phyloP scores from a whole-genome alignment of 1,140 invertebrate genomes.

The Rhagoletis zephyria region DNA sequence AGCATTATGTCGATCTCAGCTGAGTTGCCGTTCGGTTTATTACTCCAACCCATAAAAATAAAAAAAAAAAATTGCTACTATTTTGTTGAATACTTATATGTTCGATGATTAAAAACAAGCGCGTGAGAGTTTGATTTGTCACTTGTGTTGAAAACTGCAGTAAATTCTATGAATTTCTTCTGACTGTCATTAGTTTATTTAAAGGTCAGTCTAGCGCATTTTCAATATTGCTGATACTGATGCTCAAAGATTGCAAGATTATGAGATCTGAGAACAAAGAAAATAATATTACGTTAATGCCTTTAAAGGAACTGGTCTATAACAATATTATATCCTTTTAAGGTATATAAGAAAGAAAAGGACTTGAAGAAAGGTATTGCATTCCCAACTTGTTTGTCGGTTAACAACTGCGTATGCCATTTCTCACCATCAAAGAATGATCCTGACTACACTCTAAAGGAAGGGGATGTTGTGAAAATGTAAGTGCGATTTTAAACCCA shows the following conservation, averaged over 20 bases:
- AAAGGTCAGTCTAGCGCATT: not conserved
- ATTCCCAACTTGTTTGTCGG: conserved; percentile 98
- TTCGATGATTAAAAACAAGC: conserved; percentile 68
- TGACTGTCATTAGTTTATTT: not conserved
- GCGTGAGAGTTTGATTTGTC: conserved; percentile 65
- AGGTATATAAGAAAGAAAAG: conserved; percentile 96
- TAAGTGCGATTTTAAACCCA: conserved; percentile 71
- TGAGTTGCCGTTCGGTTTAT: too few species aligned
- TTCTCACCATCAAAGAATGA: conserved; percentile 96
- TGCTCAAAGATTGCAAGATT: conserved; percentile 68
- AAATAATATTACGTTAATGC: not conserved
- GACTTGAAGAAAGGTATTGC: conserved; percentile 98
- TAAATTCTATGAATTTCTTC: conserved; percentile 39
- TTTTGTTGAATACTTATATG: conserved; percentile 31
- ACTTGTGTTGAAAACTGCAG: conserved; percentile 54
- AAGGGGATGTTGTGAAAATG: conserved; percentile 98
- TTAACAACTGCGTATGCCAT: conserved; percentile 99
- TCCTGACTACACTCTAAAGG: conserved; percentile 88
- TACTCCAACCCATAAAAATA: too few species aligned
- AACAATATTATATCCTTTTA: conserved; percentile 19
- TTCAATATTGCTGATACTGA: not conserved
- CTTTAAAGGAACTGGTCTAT: not conserved
- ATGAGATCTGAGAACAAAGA: conserved; percentile 71
- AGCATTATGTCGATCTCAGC: too few species aligned
- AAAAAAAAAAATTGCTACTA: not conserved